A percentile compares a stretch with the other conserved stretches of the same genome.
These are phyloP conservation scores for Aulostomus chinensis DNA, from an alignment of 2,797 vertebrate species.

Conservation along the genomic window DNA sequence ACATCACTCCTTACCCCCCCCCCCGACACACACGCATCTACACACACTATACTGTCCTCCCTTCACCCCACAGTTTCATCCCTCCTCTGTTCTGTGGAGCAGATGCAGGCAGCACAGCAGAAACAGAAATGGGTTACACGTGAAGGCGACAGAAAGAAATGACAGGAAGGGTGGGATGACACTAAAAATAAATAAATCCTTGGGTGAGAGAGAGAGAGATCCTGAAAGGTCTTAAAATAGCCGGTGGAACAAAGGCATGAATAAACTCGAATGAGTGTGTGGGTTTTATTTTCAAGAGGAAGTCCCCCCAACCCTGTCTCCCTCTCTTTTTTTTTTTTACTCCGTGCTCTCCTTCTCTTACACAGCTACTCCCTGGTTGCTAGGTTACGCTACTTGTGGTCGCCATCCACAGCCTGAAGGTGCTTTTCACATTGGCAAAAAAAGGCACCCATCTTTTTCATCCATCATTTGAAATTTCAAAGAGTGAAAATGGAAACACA, in stretches of 20 bases:
- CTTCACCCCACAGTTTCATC: slow-evolving; percentile 47
- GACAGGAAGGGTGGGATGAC: slow-evolving; percentile 51
- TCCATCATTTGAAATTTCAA: slow-evolving; percentile 76
- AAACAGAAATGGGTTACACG: slow-evolving; percentile 55
- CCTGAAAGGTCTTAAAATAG: slow-evolving; percentile 76
- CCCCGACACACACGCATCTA: slow-evolving; percentile 20
- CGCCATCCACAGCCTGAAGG: slow-evolving; percentile 66
- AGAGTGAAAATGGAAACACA: slow-evolving; percentile 64
- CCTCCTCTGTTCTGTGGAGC: slow-evolving; percentile 52
- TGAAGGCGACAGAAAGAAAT: slow-evolving; percentile 43
- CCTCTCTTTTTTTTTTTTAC: slow-evolving; percentile 1
- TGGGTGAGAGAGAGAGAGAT: slow-evolving; percentile 55
- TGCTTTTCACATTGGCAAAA: slow-evolving; percentile 61
- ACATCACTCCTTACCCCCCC: slow-evolving; percentile 65
- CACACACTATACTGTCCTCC: slow-evolving; percentile 23
- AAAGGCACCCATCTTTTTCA: slow-evolving; percentile 59
- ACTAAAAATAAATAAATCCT: slow-evolving; percentile 73
- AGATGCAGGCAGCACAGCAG: slow-evolving; percentile 59
- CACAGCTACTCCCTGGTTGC: slow-evolving; percentile 76
- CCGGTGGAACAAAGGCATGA: slow-evolving; percentile 73
- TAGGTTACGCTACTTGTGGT: slow-evolving; percentile 80
- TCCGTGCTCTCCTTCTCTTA: slow-evolving; percentile 18
- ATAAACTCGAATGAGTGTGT: slow-evolving; percentile 66
- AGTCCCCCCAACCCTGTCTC: slow-evolving; percentile 56
- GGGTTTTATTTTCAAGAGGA: slow-evolving; percentile 61